Conservation (phyloP, 1,140 invertebrate genomes). For the Zaprionus lachaisei region DNA sequence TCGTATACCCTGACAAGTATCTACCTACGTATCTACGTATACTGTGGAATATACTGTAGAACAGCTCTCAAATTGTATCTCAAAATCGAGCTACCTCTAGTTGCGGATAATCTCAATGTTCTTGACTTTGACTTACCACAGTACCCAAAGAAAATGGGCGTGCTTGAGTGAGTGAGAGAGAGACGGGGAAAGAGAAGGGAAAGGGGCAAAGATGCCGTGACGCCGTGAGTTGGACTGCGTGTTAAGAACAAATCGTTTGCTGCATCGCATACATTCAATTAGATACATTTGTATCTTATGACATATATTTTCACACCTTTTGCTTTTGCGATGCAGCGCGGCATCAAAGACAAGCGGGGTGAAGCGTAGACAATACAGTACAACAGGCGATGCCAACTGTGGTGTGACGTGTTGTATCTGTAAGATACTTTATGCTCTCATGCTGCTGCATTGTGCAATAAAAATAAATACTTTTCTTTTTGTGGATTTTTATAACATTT, state of each 20-base stretch:
- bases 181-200: too few species aligned
- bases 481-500: conserved; percentile 73
- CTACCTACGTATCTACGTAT: background rate
- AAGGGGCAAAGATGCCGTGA: too few species aligned
- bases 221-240: conserved; percentile 50
- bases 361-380: conserved; percentile 4
- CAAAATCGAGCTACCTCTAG: conserved; percentile 25
- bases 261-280: conserved; percentile 75
- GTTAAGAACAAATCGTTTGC: conserved; percentile 70
- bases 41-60: background rate
- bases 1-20: conserved; percentile 31
- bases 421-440: conserved; percentile 60
- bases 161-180: background rate
- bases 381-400: conserved; percentile 14
- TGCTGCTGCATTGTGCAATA: conserved; percentile 69
- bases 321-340: conserved; percentile 42
- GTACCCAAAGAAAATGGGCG: background rate
- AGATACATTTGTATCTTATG: conserved; percentile 83
- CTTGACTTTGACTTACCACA: conserved; percentile 74
- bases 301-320: conserved; percentile 82
- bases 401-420: conserved; percentile 53
- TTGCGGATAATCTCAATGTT: conserved; percentile 50
- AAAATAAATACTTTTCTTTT: conserved; percentile 71
- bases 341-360: conserved; percentile 24
- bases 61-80: background rate